Base-by-base conservation (phyloP, 1,140 invertebrate genomes). In the Akabosia matsudoensis region DNA sequence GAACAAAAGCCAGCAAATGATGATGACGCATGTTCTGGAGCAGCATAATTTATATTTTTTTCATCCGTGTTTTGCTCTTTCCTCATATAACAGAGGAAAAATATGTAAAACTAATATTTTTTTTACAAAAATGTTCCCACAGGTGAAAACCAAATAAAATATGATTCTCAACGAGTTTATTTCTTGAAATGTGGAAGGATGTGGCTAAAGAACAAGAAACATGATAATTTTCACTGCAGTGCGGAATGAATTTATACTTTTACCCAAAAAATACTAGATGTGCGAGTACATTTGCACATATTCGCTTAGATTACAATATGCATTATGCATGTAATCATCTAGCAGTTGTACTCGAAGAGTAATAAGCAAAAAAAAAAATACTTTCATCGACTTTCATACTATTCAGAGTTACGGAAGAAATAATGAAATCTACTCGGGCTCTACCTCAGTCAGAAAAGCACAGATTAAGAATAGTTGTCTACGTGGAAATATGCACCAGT, bases 291-390 rank as follows among this genome's bases (percentile, higher is more conserved):
- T 45, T 45, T 10, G 7, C 7, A 10, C 7, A 45, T 45, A 45
- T 45, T 45, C 37, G 7, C 14, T 24, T 61, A 61, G 24, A 61
- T 61, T 61, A 22, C 54, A 61, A 7, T 22, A 61, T 61, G 54
- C 54, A 61, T 61, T 61, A 61, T 61, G 54, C 24, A 61, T 61
- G 54, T 61, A 61, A 61, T 61, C 54, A 61, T 61, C 54, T 61
- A 45, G 7, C 18, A 18, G 37, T 45, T 45, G 37, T 45, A 45
- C 37, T 45, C 7, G 18, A 45, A n/a, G n/a, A n/a, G 18, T 45
- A 45, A 45, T 10, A 45, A 7, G 18, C 37, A 45, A 45, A 45
- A 45, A 45, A 45, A 10, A n/a, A n/a, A n/a, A n/a, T n/a, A n/a
- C n/a, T n/a, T n/a, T n/a, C n/a, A n/a, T n/a, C n/a, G n/a, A n/a